A percentile compares a stretch with the other conserved stretches of the same genome.
These are phyloP conservation scores for Lemur catta DNA, from an alignment of 2,797 vertebrate species.

Conservation along the genomic window DNA sequence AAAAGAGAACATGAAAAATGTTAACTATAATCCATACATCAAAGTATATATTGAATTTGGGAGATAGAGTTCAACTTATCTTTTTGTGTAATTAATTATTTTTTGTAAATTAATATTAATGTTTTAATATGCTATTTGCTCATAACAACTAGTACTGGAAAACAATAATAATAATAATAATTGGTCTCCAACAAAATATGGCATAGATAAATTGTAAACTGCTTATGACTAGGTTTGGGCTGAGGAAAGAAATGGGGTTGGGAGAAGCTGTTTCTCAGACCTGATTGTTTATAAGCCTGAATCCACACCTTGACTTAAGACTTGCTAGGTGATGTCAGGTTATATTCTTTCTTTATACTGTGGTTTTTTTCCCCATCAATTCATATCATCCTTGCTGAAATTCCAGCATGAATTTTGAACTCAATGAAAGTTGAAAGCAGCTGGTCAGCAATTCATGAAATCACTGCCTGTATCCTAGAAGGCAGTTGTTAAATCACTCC, in stretches of 20 bases:
- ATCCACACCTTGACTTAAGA: not conserved
- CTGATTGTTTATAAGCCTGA: not conserved
- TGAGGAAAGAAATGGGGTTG: not conserved
- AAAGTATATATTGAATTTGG: not conserved
- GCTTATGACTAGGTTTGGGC: fast-evolving
- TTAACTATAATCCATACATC: not conserved
- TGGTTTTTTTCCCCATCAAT: not conserved
- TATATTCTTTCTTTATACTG: not conserved
- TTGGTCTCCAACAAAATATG: not conserved
- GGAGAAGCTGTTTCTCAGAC: not conserved
- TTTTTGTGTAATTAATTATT: not conserved
- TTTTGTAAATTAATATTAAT: not conserved
- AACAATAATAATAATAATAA: not conserved
- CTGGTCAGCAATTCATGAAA: not conserved
- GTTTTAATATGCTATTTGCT: not conserved
- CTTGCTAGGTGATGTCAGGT: not conserved
- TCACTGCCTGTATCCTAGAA: not conserved
- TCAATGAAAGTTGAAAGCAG: not conserved
- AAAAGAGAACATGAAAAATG: not conserved
- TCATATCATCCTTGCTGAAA: not conserved
- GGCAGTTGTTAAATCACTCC: not conserved
- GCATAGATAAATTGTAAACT: not conserved
- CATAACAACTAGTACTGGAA: not conserved
- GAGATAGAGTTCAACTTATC: not conserved
- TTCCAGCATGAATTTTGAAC: not conserved